Base-by-base conservation (phyloP, 2,113 vertebrate genomes). In the Cavia aperea region DNA sequence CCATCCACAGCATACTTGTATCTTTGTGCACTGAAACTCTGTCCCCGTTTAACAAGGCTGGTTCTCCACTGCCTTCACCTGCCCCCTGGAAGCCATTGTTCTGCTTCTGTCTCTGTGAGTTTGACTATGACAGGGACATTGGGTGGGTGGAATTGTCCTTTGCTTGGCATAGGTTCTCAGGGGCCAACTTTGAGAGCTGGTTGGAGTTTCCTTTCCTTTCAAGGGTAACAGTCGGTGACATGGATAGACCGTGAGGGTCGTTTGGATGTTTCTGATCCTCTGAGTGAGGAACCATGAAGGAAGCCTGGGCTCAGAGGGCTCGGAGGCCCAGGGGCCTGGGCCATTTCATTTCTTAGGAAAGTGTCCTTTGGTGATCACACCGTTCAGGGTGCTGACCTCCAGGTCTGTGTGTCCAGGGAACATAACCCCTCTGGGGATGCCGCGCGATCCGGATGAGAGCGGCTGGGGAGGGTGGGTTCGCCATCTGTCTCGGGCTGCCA, bases 31-130 rank as follows among this genome's bases (percentile, higher is more conserved):
- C 19, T 33, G 89, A 73, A 56, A 39, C 63, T 78, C 49, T 39
- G 68, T 60, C 75, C 33, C 49, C 5, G 0, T 0, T 15, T 23
- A 39, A 75, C 31, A 4, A 4, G 56, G 33, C 33, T 36, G 29
- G 72, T 43, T 19, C 70, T 29, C 63, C 63, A 21, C 5, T 16
- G 51, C 63, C 39, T 29, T 15, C 1, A 11, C 68, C 60, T 21
- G 19, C 21, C 51, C 51, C n/a, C 43, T 21, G 8, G 56, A 4
- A 33, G 36, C 49, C 21, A 3, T 58, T 6, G 0, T 8, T 29
- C 54, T 6, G 60, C 7, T 29, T 85, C 31, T 62, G 65, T 43
- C 19, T 85, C 73, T 75, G 3, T 60, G 93, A 43, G 18, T 21
- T 5, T 13, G 79, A 18, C 29, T 51, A 12, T 21, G 36, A 12